A percentile compares a stretch with the other conserved stretches of the same genome.
Conservation (phyloP, 2,797 vertebrate species). For the Melanotaenia maccullochi region DNA sequence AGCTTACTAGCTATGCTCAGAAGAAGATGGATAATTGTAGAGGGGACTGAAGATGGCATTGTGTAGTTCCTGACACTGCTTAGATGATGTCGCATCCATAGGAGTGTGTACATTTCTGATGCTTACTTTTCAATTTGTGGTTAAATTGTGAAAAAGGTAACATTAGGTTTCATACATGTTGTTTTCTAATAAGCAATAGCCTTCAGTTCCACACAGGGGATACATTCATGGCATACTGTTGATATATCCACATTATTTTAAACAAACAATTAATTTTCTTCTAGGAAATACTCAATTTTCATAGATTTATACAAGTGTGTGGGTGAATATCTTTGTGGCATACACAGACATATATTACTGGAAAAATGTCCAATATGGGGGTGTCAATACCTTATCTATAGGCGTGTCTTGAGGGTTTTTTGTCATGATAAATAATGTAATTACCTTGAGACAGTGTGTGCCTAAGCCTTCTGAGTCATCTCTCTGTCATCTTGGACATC, state of each 20-base stretch:
- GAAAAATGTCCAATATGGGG: background rate
- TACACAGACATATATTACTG: background rate
- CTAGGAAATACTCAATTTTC: conserved; percentile 21
- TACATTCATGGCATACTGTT: background rate
- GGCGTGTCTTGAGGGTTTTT: background rate
- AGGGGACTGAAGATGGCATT: conserved; percentile 59
- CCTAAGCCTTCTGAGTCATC: conserved; percentile 49
- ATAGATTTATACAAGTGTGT: conserved; percentile 20
- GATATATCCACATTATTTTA: background rate
- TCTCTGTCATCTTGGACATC: conserved; percentile 27
- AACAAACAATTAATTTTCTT: conserved; percentile 2
- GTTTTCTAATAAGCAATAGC: background rate
- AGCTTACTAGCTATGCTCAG: background rate
- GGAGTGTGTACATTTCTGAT: conserved; percentile 30
- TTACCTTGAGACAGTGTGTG: background rate
- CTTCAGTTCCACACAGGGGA: background rate
- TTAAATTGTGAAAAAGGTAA: background rate
- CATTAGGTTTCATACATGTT: conserved; percentile 7
- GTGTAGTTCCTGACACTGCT: conserved; percentile 66
- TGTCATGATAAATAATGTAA: background rate
- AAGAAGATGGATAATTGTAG: conserved; percentile 37
- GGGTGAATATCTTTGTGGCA: conserved; percentile 8
- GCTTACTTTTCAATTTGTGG: conserved; percentile 25
- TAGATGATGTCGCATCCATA: conserved; percentile 56
- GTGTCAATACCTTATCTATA: background rate